A percentile compares a stretch with the other conserved stretches of the same genome.
Conservation (phyloP, 2,113 vertebrate genomes). For the Nothoprocta pentlandii region DNA sequence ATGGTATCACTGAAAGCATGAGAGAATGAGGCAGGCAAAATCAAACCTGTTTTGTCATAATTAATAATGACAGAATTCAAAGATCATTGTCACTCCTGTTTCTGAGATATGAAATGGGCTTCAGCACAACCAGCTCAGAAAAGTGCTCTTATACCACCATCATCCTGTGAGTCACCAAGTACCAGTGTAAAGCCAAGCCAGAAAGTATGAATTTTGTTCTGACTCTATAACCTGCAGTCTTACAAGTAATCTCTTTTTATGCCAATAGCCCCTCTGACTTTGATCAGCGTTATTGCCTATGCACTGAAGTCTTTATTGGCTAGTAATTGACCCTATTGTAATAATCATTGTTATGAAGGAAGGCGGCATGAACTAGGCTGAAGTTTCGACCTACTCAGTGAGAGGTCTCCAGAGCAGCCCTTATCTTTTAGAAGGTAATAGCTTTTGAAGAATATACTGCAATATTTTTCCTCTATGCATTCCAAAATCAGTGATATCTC, state of each 20-base stretch:
- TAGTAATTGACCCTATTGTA: not conserved
- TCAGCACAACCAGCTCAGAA: not conserved
- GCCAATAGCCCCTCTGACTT: not conserved
- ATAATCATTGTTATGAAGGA: not conserved
- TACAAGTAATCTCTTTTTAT: not conserved
- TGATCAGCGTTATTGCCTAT: not conserved
- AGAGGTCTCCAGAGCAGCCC: not conserved
- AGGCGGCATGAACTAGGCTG: not conserved
- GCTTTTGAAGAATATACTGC: not conserved
- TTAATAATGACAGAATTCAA: not conserved
- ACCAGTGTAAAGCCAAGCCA: not conserved
- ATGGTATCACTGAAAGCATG: not conserved
- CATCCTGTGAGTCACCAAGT: not conserved
- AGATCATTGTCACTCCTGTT: not conserved
- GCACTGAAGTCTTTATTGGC: not conserved
- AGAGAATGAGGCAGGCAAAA: fast-evolving
- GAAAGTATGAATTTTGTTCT: not conserved
- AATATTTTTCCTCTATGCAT: not conserved
- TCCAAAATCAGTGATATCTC: not conserved
- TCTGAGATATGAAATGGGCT: not conserved
- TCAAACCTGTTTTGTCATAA: not conserved
- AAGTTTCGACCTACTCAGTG: not conserved
- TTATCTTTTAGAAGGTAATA: not conserved
- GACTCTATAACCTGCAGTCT: not conserved
- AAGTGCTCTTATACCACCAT: not conserved